Percentiles rank a stretch among this genome's conserved stretches.
Evolutionary conservation across 2,888 invertebrate genomes (phyloP).

Genomic region (Stictocephala bisonia): DNA sequence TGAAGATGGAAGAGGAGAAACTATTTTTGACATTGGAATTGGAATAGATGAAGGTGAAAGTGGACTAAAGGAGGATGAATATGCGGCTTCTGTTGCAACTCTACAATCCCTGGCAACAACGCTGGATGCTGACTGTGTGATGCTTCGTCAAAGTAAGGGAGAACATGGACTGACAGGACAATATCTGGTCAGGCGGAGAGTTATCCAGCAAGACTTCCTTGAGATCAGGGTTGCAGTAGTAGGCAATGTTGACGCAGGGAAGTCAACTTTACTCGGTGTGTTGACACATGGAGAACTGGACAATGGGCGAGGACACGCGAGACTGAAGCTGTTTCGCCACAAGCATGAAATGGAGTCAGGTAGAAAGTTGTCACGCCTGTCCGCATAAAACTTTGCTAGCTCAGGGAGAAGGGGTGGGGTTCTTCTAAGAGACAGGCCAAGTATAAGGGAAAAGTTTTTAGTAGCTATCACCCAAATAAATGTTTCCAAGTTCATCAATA

Average conservation of each 20-base stretch:
- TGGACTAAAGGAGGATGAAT: constrained; percentile 82
- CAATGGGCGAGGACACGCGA: constrained; percentile 94
- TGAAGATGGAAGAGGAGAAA: constrained; percentile 91
- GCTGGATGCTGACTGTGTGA: constrained; percentile 90
- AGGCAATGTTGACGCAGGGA: constrained; percentile 99
- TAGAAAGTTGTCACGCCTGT: too few species aligned
- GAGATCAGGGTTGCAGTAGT: constrained; percentile 99
- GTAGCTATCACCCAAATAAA: too few species aligned
- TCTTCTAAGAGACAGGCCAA: too few species aligned
- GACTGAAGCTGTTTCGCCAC: constrained; percentile 95
- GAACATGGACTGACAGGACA: constrained; percentile 84
- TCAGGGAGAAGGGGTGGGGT: too few species aligned
- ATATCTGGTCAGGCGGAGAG: constrained; percentile 85
- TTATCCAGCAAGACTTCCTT: constrained; percentile 89
- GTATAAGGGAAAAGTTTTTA: too few species aligned
- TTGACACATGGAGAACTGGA: constrained; percentile 98
- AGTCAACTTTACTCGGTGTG: constrained; percentile 96
- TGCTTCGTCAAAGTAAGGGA: constrained; percentile 81
- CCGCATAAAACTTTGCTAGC: too few species aligned
- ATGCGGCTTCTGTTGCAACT: constrained; percentile 90
- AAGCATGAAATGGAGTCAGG: constrained; percentile 99
- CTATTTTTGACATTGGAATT: constrained; percentile 93
- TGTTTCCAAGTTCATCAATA: too few species aligned
- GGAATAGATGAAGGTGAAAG: constrained; percentile 84
- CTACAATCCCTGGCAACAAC: constrained; percentile 86